Conservation (phyloP, 2,113 vertebrate genomes). For the Platycercus adscitus region DNA sequence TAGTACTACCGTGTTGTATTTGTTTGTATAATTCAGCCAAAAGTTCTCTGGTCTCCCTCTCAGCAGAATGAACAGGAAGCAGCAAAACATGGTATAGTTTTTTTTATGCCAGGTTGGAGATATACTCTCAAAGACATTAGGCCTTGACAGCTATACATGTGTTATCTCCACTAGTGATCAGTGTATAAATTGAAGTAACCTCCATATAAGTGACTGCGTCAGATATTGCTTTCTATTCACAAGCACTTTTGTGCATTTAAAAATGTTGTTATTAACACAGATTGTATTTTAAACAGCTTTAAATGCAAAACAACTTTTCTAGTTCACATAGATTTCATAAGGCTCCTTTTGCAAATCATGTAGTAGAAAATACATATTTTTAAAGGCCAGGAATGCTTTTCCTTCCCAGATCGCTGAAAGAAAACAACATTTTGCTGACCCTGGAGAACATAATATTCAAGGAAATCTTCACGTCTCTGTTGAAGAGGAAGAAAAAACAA, state of each 20-base stretch:
- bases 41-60: neutral
- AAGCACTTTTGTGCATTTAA: neutral
- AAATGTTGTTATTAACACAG: neutral
- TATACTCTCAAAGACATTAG: neutral
- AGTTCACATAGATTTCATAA: neutral
- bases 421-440: conserved; percentile 26
- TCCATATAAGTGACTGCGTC: neutral
- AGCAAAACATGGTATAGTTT: neutral
- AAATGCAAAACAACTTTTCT: neutral
- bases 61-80: neutral
- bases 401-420: neutral
- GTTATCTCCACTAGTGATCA: neutral
- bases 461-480: neutral
- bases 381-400: conserved; percentile 5
- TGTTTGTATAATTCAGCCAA: neutral
- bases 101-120: neutral
- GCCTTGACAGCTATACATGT: neutral
- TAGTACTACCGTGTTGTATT: neutral
- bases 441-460: conserved; percentile 1
- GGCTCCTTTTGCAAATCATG: neutral
- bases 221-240: neutral
- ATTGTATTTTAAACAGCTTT: conserved; percentile 7
- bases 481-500: neutral
- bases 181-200: neutral
- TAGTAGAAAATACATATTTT: neutral